Percentiles rank a stretch among this genome's conserved stretches.
These are phyloP conservation scores for Microctonus aethiopoides DNA, from an alignment of 2,888 invertebrate species.

Conservation along the genomic window DNA sequence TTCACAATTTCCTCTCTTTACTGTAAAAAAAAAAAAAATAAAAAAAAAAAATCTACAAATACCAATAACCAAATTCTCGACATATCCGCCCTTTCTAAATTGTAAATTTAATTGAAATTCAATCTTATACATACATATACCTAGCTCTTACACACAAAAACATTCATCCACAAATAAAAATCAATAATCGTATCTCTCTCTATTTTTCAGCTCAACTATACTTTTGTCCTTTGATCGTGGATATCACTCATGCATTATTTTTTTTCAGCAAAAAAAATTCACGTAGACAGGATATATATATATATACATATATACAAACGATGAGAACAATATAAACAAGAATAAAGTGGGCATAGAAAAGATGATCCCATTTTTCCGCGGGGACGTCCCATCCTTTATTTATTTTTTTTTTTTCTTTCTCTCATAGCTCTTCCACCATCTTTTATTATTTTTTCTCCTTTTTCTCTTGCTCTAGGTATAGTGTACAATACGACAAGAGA, in stretches of 20 bases:
- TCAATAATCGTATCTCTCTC: background rate
- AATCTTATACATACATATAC: no score
- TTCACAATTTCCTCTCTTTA: background rate
- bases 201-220: no score
- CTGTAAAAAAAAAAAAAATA: background rate
- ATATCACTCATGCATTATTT: background rate
- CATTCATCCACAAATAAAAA: background rate
- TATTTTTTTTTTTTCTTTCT: conserved; percentile 39
- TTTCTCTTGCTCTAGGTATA: background rate
- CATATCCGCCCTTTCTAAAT: background rate
- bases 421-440: no score
- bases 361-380: conserved; percentile 16
- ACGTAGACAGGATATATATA: background rate
- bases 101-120: background rate
- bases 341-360: conserved; percentile 33
- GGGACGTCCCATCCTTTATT: conserved; percentile 25
- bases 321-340: conserved; percentile 10
- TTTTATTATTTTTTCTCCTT: conserved; percentile 4
- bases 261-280: background rate
- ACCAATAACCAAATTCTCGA: background rate
- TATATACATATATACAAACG: background rate
- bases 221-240: background rate
- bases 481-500: conserved; percentile 24
- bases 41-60: background rate
- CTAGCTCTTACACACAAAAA: no score